A percentile compares a stretch with the other conserved stretches of the same genome.
Conservation (phyloP, 2,888 invertebrate genomes). For the Isotomurus palustris region DNA sequence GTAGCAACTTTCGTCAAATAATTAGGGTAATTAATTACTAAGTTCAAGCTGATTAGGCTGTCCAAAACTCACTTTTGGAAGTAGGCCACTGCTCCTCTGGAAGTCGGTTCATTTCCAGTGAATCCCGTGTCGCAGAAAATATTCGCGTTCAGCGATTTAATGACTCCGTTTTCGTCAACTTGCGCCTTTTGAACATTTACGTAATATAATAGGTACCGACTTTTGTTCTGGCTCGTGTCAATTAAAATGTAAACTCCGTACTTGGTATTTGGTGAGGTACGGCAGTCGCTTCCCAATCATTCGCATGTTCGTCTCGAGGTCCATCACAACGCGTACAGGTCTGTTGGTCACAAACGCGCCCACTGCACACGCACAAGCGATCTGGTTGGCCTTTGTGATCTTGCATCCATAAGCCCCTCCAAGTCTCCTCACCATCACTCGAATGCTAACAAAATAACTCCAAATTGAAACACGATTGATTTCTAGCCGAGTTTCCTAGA, state of each 20-base stretch:
- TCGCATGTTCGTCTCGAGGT: slow-evolving; percentile 68
- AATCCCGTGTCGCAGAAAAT: slow-evolving; percentile 55
- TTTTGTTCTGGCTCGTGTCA: no score
- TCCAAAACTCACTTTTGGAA: slow-evolving; percentile 52
- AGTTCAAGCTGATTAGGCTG: no score
- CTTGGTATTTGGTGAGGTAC: slow-evolving; percentile 57
- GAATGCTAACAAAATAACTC: slow-evolving; percentile 56
- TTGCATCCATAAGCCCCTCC: slow-evolving; percentile 78
- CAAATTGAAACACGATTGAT: no score
- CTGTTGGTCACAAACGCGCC: slow-evolving; percentile 61
- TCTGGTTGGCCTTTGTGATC: slow-evolving; percentile 58
- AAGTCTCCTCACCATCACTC: slow-evolving; percentile 58
- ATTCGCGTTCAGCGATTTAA: slow-evolving; percentile 60
- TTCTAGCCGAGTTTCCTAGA: no score
- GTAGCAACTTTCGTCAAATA: slow-evolving; percentile 56
- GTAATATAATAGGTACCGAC: neutral
- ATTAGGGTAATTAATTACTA: no score
- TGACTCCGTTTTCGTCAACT: slow-evolving; percentile 57
- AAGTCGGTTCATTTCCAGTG: slow-evolving; percentile 55
- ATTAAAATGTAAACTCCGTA: slow-evolving; percentile 15
- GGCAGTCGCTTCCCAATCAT: slow-evolving; percentile 64
- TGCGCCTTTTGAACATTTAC: slow-evolving; percentile 17
- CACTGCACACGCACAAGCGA: slow-evolving; percentile 64
- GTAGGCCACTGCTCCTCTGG: slow-evolving; percentile 50
- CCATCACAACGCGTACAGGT: slow-evolving; percentile 67